Conservation (phyloP, 2,113 vertebrate species). For the Silurus meridionalis region DNA sequence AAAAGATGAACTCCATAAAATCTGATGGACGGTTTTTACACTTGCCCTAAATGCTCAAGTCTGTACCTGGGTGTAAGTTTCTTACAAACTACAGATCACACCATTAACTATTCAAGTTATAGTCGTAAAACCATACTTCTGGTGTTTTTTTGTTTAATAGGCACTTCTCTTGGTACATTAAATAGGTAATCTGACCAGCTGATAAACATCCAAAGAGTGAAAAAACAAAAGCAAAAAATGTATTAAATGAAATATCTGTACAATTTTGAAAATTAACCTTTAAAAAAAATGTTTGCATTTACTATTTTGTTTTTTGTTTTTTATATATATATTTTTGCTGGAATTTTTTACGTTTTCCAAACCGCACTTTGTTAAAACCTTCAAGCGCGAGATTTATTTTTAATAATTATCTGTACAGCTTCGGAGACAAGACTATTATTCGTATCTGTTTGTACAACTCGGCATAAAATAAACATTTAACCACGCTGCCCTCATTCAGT, state of each 20-base stretch:
- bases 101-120: background rate
- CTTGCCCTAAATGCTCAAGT: background rate
- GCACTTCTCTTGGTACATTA: background rate
- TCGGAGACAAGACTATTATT: background rate
- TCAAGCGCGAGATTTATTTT: background rate
- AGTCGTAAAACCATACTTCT: background rate
- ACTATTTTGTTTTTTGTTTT: background rate
- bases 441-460: background rate
- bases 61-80: background rate
- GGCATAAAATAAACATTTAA: background rate
- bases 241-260: background rate
- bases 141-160: background rate
- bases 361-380: background rate
- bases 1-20: background rate
- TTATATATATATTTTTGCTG: background rate
- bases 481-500: constrained; percentile 2
- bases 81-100: background rate
- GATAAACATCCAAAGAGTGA: background rate
- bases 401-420: background rate
- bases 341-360: background rate
- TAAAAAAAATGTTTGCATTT: too few species aligned
- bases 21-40: background rate
- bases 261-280: too few species aligned
- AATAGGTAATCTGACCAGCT: background rate
- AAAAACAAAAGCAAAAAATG: too few species aligned